A percentile compares a stretch with the other conserved stretches of the same genome.
phyloP scores from a whole-genome alignment of 2,888 invertebrate genomes.

The Macaria liturata region DNA sequence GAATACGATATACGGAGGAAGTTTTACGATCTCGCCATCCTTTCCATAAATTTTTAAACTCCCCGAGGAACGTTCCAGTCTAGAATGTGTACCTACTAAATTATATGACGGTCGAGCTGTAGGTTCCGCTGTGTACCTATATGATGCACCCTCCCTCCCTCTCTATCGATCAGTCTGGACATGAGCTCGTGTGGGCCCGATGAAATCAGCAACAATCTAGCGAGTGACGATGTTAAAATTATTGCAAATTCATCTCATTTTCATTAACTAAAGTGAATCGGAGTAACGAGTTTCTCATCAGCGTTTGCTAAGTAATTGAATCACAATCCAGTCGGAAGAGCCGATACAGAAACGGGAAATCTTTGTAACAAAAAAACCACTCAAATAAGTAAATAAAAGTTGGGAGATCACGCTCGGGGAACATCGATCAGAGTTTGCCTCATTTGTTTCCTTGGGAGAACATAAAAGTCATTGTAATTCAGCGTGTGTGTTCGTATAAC shows the following conservation, averaged over 20 bases:
- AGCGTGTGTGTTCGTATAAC: conserved; percentile 45
- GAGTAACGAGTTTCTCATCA: conserved; percentile 4
- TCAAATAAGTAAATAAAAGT: conserved; percentile 17
- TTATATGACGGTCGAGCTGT: conserved; percentile 6
- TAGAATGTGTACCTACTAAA: not conserved
- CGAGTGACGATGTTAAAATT: conserved; percentile 14
- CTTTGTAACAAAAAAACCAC: conserved; percentile 10
- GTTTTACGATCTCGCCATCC: conserved; percentile 25
- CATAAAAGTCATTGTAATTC: conserved; percentile 56
- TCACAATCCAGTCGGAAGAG: conserved; percentile 18
- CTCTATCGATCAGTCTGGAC: conserved; percentile 22
- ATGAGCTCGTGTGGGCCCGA: not conserved
- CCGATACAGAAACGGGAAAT: not conserved
- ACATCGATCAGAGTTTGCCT: conserved; percentile 32
- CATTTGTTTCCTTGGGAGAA: conserved; percentile 33
- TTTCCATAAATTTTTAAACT: conserved; percentile 27
- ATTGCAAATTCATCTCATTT: conserved; percentile 20
- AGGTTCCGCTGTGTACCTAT: not conserved
- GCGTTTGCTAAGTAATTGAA: conserved; percentile 14
- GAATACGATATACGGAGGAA: conserved; percentile 26
- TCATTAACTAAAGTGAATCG: conserved; percentile 12
- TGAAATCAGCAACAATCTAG: conserved; percentile 7
- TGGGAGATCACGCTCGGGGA: conserved; percentile 16
- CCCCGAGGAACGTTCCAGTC: conserved; percentile 22
- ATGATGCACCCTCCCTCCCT: conserved; percentile 19